Conservation (phyloP, 1,140 invertebrate species). For the Diploscapter pachys region DNA sequence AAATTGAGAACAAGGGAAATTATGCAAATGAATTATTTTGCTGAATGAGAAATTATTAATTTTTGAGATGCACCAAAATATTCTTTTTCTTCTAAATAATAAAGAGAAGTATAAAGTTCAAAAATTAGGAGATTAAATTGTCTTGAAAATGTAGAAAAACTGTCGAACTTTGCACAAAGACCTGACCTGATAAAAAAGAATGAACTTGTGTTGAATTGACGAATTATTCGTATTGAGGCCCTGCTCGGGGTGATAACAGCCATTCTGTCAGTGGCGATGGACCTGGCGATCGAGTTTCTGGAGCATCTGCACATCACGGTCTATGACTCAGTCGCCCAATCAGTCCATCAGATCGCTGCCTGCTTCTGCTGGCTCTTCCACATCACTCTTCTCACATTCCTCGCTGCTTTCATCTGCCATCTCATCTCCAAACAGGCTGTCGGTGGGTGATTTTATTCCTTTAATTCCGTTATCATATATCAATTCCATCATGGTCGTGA, state of each 20-base stretch:
- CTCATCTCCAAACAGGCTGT: constrained; percentile 54
- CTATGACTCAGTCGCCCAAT: constrained; percentile 45
- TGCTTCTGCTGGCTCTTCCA: constrained; percentile 51
- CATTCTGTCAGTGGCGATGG: constrained; percentile 53
- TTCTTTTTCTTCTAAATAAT: too few species aligned
- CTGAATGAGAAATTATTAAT: too few species aligned
- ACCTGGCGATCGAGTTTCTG: constrained; percentile 52
- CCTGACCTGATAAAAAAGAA: too few species aligned
- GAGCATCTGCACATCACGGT: constrained; percentile 53
- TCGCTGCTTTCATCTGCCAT: constrained; percentile 49
- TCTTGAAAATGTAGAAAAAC: too few species aligned
- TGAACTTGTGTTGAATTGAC: too few species aligned
- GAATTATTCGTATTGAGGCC: not conserved
- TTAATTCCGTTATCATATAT: not conserved
- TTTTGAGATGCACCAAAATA: too few species aligned
- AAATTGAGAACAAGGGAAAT: too few species aligned
- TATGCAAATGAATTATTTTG: too few species aligned
- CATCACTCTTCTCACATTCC: constrained; percentile 45
- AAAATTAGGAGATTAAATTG: too few species aligned
- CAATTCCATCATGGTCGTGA: too few species aligned
- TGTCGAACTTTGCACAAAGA: too few species aligned
- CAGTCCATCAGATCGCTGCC: constrained; percentile 38
- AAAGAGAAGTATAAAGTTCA: too few species aligned
- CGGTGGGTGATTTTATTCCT: constrained; percentile 31
- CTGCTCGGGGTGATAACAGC: constrained; percentile 56